Evolutionary conservation across 2,888 invertebrate species (phyloP).

Genomic region (Cosmorhoe ocellata): DNA sequence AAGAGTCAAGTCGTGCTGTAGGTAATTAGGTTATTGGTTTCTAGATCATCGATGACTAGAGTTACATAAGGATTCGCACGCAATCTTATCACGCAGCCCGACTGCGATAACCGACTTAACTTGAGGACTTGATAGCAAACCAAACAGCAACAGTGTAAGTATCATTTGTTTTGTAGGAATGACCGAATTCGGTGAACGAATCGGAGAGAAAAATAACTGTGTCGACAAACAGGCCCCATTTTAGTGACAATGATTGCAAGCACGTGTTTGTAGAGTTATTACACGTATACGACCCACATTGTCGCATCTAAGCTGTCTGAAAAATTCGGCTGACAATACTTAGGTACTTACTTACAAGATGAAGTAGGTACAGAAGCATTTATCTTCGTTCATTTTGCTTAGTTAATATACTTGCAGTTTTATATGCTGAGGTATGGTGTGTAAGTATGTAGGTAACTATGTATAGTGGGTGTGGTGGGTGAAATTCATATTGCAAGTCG

Average conservation of each 20-base stretch:
- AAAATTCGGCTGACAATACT: not conserved
- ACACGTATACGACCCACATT: not conserved
- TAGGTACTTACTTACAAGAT: no score
- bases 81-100: conserved; percentile 9
- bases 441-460: no score
- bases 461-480: no score
- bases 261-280: not conserved
- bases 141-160: conserved; percentile 1
- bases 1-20: no score
- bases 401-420: no score
- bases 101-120: conserved; percentile 1
- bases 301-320: not conserved
- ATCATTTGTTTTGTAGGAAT: not conserved
- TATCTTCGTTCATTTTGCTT: no score
- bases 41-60: not conserved
- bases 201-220: not conserved
- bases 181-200: not conserved
- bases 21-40: not conserved
- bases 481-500: no score
- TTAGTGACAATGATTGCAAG: not conserved
- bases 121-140: not conserved
- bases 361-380: no score
- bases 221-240: conserved; percentile 1
- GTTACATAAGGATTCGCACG: not conserved
- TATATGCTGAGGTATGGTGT: no score